Evolutionary conservation across 2,888 invertebrate species (phyloP), one percentile per base, ranked within the genome.

Genomic region (Aphodius granarius): DNA sequence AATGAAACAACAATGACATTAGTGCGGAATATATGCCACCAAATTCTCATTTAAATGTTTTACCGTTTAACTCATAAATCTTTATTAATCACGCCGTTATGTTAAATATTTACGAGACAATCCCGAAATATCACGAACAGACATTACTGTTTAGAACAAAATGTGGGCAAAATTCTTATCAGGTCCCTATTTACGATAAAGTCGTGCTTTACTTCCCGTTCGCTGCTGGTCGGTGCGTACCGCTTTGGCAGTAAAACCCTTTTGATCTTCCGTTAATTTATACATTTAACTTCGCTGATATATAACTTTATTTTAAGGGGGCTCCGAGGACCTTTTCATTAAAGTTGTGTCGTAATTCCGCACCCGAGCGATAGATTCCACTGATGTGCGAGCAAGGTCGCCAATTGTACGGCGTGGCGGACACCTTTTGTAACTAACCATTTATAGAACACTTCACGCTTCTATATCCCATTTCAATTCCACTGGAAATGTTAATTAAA

Each of bases 211-310:
- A 43, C 43, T 43, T 43, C 43, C 43, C 43, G 6, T 43, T 13
- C 13, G 43, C 43, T 43, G 43, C 9, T 43, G 43, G 43, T 6
- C n/a, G n/a, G n/a, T n/a, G n/a, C n/a, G n/a, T n/a, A n/a, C n/a
- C n/a, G n/a, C n/a, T n/a, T n/a, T 43, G 43, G 43, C 68, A 16
- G 22, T 68, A 68, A 68, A 68, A 68, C 21, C 68, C 68, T 68
- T 68, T 68, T 68, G 68, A 68, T 68, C 68, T 68, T 13, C 5
- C 68, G 68, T 68, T 68, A 68, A 68, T 68, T 68, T 68, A 68
- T 68, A 68, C 68, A 22, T 68, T 68, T 22, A 68, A 68, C 20
- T 68, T 68, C 68, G 19, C 68, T 20, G 21, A 68, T 43, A 43
- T 43, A 20, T 68, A 68, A 19, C 68, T 19, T 68, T 68, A 68